These are phyloP conservation scores for Danio choprae DNA, from an alignment of 2,797 vertebrate genomes.

Conservation along the genomic window DNA sequence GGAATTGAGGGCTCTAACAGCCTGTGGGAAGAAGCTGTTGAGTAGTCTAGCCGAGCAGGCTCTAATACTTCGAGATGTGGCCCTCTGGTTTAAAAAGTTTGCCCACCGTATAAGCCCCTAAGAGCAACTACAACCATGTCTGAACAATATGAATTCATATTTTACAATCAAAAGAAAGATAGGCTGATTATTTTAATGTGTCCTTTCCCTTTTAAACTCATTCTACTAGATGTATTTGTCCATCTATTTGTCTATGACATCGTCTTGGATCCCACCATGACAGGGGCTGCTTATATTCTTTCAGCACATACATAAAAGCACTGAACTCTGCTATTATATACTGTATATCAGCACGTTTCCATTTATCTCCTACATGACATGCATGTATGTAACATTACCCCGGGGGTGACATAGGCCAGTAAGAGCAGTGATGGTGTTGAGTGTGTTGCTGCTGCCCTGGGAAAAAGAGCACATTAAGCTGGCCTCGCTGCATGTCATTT, in stretches of 20 bases:
- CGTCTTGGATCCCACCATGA: not conserved
- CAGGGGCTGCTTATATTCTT: constrained; percentile 5
- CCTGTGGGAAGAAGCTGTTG: too few species aligned
- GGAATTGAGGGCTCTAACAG: too few species aligned
- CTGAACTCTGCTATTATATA: not conserved
- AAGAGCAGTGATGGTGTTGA: constrained; percentile 22
- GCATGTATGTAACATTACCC: constrained; percentile 10
- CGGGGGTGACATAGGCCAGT: constrained; percentile 3
- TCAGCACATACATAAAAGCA: not conserved
- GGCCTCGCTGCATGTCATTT: constrained; percentile 19
- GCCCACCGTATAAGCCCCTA: too few species aligned
- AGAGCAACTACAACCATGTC: too few species aligned
- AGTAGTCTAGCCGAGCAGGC: too few species aligned
- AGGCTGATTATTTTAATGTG: not conserved
- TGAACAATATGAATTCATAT: not conserved
- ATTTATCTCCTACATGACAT: constrained; percentile 12
- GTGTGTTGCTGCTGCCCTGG: not conserved
- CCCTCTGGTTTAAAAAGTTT: too few species aligned
- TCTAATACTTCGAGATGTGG: too few species aligned
- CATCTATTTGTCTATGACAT: constrained; percentile 1
- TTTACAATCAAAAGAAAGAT: not conserved
- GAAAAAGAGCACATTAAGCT: constrained; percentile 15
- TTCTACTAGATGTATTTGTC: not conserved
- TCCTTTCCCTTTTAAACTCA: not conserved
- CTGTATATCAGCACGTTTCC: not conserved